Conservation (phyloP, 2,113 vertebrate genomes). For the Tonatia bakeri region DNA sequence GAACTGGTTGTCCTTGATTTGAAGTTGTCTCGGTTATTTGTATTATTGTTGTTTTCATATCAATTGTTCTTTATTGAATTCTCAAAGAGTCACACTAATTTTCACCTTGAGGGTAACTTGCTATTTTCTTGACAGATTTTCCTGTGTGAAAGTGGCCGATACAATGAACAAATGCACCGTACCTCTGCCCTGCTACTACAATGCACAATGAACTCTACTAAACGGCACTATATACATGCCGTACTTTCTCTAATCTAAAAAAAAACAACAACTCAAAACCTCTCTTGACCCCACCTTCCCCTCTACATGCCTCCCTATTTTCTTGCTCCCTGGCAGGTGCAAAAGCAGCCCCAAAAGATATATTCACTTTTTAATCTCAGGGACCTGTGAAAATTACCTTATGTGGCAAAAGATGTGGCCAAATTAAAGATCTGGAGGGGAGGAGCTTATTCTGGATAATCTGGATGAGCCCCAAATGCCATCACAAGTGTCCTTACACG, state of each 20-base stretch:
- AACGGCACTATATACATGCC: neutral
- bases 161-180: neutral
- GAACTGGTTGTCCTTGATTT: neutral
- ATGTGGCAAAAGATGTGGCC: neutral
- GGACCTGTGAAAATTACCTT: neutral
- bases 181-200: neutral
- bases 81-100: neutral
- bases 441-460: neutral
- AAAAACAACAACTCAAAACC: neutral
- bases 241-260: neutral
- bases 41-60: neutral
- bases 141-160: neutral
- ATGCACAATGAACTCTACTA: neutral
- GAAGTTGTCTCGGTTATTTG: neutral
- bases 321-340: neutral
- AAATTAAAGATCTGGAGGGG: neutral
- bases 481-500: neutral
- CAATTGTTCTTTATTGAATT: neutral
- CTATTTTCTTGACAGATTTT: neutral
- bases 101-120: neutral
- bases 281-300: neutral
- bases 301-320: neutral
- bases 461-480: neutral
- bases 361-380: neutral
- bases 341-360: neutral